A percentile compares a stretch with the other conserved stretches of the same genome.
These are phyloP conservation scores for Pseudococcus viburni DNA, from an alignment of 2,888 invertebrate species.

Conservation along the genomic window DNA sequence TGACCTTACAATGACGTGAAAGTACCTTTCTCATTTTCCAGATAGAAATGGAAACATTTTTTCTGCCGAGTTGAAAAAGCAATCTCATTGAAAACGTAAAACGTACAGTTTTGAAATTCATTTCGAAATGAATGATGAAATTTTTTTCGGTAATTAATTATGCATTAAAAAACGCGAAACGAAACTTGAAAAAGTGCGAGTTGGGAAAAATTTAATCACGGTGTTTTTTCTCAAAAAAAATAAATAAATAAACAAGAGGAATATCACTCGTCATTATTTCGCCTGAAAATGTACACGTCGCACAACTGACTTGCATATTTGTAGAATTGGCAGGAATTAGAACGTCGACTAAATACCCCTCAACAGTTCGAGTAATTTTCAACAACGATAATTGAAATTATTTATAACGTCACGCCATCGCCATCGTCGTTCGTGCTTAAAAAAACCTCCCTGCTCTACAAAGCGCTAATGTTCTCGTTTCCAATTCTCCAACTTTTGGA, in stretches of 20 bases:
- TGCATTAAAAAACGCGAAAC: too few species aligned
- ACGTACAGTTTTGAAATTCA: neutral
- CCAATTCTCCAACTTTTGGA: neutral
- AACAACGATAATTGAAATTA: constrained; percentile 14
- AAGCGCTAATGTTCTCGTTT: neutral
- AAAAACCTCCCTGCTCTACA: neutral
- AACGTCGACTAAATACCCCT: neutral
- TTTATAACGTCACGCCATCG: constrained; percentile 10
- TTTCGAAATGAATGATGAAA: neutral
- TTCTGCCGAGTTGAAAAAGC: too few species aligned
- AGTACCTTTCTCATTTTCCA: constrained; percentile 9
- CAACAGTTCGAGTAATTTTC: neutral
- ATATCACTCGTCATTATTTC: too few species aligned
- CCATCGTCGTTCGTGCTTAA: neutral
- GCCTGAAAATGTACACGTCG: too few species aligned
- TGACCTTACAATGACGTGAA: neutral
- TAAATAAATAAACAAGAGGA: too few species aligned
- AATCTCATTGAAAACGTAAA: neutral
- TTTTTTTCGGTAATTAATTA: too few species aligned
- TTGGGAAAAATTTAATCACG: too few species aligned
- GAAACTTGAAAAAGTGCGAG: too few species aligned
- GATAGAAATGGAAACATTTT: neutral
- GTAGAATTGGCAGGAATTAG: neutral
- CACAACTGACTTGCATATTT: too few species aligned
- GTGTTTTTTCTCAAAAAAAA: too few species aligned